Base-by-base conservation (phyloP, 1,140 invertebrate species). In the Drosophila trapezifrons region DNA sequence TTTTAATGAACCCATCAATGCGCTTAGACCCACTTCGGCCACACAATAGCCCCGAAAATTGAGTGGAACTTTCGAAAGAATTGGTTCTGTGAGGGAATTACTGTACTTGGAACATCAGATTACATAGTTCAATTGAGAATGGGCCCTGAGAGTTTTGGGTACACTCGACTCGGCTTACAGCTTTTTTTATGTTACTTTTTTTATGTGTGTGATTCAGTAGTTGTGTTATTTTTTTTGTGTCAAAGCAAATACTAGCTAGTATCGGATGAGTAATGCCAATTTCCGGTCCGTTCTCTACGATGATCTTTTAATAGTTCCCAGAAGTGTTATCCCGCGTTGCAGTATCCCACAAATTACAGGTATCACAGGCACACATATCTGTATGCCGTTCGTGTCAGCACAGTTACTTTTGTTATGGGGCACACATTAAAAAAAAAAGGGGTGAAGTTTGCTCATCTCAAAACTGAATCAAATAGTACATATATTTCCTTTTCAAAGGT, bases 1-100 rank as follows among this genome's bases (percentile, higher is more conserved):
- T 27, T 67, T 69, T 43, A 32, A 69, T 69, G 65, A 69, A 69
- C 64, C 37, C 63, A 66, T 67, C 65, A 67, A 42, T n/a, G 43
- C 65, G 65, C 32, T 71, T 67, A 32, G 67, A 57, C 29, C 67
- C 59, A 66, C 66, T 35, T 65, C 65, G 20, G 18, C 18, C 27
- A 56, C 49, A 45, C 47, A 40, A 43, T 58, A 3, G 60, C 18
- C 45, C 35, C n/a, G n/a, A 9, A 18, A 56, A 56, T 58, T 58
- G 66, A 71, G 40, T 49, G 52, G 52, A 56, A 71, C 65, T 71
- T 71, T 71, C 67, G 43, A 49, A 29, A 38, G 45, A 43, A 58
- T 72, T 38, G 13, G n/a, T 71, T 47, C 43, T 15, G 37, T 22
- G 45, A 13, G 65, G 27, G 27, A 65, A 71, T 67, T 57, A 71